Evolutionary conservation across 2,888 invertebrate species (phyloP), one percentile per base, ranked within the genome.

Genomic region (Empis stercorea): DNA sequence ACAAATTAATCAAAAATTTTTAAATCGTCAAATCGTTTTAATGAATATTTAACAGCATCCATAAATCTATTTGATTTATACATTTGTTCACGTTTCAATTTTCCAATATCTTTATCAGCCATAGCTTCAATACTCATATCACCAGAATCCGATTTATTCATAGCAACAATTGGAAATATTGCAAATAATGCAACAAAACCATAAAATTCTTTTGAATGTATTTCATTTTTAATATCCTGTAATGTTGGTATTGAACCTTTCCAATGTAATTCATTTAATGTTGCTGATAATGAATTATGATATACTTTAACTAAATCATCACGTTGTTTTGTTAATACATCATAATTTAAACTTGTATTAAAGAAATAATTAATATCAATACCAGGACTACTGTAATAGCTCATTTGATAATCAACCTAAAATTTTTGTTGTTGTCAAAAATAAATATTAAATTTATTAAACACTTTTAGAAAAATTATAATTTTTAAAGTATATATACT

Each of bases 361-460:
- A 68, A 58, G 30, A 69, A 68, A 46, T 69, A 69, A 46, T 69
- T 68, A 6, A 69, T 46, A 52, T 69, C 68, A 3, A 66, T 54
- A 11, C 68, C 68, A 0, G 65, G 66, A 54, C 65, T 68, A 41
- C 65, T 64, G 38, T 59, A 66, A 55, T 63, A 65, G 44, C 64
- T 65, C 46, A 62, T 64, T 52, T 66, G 66, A 45, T 66, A 66
- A 52, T 66, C 66, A 40, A 66, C 59, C 66, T 65, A 20, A 6
- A 43, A 38, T 34, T 10, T n/a, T n/a, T n/a, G n/a, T n/a, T n/a
- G n/a, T n/a, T n/a, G n/a, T n/a, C n/a, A n/a, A 44, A 10, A 30
- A 30, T 20, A 9, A 11, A 7, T n/a, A n/a, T n/a, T n/a, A n/a
- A n/a, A n/a, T n/a, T n/a, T n/a, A n/a, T n/a, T n/a, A n/a, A n/a